Evolutionary conservation across 2,797 vertebrate species (phyloP), one percentile per base, ranked within the genome.

Genomic region (Onychomys arenicola): DNA sequence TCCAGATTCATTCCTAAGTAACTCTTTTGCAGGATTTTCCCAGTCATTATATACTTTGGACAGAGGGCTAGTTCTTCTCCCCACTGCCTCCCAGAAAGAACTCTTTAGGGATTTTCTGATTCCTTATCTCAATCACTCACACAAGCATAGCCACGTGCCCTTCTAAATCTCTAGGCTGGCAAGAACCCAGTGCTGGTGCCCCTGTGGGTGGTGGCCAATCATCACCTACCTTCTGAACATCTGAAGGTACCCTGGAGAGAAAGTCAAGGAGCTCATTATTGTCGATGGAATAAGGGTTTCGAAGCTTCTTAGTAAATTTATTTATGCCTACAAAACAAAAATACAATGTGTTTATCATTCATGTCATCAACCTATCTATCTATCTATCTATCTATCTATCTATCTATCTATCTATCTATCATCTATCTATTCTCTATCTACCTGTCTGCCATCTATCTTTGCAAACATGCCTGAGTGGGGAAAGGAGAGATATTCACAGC

Each of bases 291-390:
- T 99, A 99, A 83, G 99, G 99, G 98, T 99, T 99, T 98, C 99
- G 99, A 97, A 99, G 99, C 98, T 99, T 99, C 99, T 99, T 99
- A 96, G 99, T 99, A 98, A 99, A 99, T 99, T 99, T 99, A 99
- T 99, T 99, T 99, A 99, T 99, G 97, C 99, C 99, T 99, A 98
- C 96, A 97, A 96, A 89, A 92, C 6, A 81, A 91, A 98, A 94
- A 87, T 52, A 59, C 98, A 52, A 77, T 46, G 32, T 2, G 0
- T 49, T 43, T 77, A n/a, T 73, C 9, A 27, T 34, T 14, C 40
- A 12, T 82, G 5, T 46, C 29, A n/a, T n/a, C n/a, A n/a, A n/a
- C n/a, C n/a, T n/a, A n/a, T 34, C 16, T 52, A 34, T 55, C 52
- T 27, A 34, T 12, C 49, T 49, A 19, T 55, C 32, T 19, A 57